Percentiles rank a stretch among this genome's conserved stretches.
Evolutionary conservation across 2,888 invertebrate genomes (phyloP).

Genomic region (Apodemia mormo): DNA sequence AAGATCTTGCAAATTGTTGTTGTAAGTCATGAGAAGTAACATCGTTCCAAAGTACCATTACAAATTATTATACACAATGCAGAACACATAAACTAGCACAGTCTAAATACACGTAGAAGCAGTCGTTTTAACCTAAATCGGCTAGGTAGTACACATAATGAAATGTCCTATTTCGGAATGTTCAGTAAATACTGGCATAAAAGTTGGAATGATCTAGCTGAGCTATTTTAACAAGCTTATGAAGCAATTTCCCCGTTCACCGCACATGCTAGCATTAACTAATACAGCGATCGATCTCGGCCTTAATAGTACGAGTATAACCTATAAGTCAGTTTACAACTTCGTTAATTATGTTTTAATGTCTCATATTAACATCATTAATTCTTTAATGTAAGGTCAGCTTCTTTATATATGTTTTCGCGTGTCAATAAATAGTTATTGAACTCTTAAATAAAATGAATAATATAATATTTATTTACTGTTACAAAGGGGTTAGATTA

Average conservation of each 20-base stretch:
- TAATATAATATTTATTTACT: no score
- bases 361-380: neutral
- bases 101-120: neutral
- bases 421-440: neutral
- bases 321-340: conserved; percentile 21
- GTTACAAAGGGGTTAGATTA: no score
- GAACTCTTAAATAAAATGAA: neutral
- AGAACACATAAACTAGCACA: neutral
- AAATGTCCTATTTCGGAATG: conserved; percentile 22
- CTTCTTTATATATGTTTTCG: neutral
- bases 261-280: conserved; percentile 36
- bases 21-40: no score
- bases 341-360: conserved; percentile 14
- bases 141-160: neutral
- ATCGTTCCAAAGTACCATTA: no score
- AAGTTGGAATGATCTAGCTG: conserved; percentile 39
- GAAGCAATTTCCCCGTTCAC: conserved; percentile 44
- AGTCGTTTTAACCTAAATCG: neutral
- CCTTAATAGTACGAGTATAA: conserved; percentile 20
- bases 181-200: conserved; percentile 30
- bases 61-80: neutral
- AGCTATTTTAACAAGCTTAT: conserved; percentile 46
- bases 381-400: neutral
- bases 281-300: conserved; percentile 25
- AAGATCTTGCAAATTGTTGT: no score